Base-by-base conservation (phyloP, 2,888 invertebrate species). In the Hyposoter didymator region DNA sequence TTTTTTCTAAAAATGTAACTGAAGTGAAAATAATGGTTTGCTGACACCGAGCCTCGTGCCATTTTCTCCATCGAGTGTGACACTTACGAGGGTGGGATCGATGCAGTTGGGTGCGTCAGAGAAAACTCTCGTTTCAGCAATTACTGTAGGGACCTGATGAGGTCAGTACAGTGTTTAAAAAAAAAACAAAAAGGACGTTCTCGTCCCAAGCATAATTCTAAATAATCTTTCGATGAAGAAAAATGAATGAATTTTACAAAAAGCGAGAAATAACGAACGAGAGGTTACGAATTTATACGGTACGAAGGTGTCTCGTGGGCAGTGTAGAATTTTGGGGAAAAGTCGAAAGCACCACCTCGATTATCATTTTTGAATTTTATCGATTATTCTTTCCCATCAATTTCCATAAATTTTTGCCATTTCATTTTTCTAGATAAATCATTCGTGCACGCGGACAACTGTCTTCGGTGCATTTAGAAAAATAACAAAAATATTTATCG, bases 261-360 rank as follows among this genome's bases (percentile, higher is more conserved):
- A 47, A 4, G 32, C 52, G 75, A 47, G 47, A 76, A 49, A 43
- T 22, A 28, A 78, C 32, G 59, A 52, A 73, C 49, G 79, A 83
- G 79, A 83, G 83, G 83, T 83, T 82, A 85, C 83, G 85, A 85
- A 85, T 85, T 85, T 85, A 85, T 83, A 85, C 83, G 85, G 70
- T 73, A 66, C 52, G 12, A 55, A 78, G 64, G 59, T 73, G 82
- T 76, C 79, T 14, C 78, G 78, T 70, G 75, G 69, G 62, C 47
- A 64, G 78, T n/a, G 14, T 83, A 83, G 76, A 52, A 76, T 83
- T 80, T 85, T 62, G 73, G 73, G 59, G 70, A 78, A 67, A 85
- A 75, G 66, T 74, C 64, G 66, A 66, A 85, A 67, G 80, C 83
- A 80, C 79, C 47, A 85, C 83, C 79, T 79, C 59, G 75, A 49